phyloP scores from a whole-genome alignment of 2,888 invertebrate species.

The Eretmocerus hayati region DNA sequence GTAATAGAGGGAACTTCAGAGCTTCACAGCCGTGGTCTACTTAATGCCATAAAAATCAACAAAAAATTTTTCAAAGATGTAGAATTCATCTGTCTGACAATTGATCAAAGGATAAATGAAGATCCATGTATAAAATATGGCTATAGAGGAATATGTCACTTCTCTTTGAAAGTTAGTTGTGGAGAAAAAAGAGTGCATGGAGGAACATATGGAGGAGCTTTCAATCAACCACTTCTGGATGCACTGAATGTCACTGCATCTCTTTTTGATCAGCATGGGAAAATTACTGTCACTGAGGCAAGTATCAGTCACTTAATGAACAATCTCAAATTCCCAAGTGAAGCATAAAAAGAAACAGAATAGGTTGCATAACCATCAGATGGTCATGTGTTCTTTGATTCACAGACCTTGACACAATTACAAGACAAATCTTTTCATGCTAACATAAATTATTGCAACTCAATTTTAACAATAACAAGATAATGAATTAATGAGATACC shows the following conservation, averaged over 20 bases:
- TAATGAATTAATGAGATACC: too few relatives aligned
- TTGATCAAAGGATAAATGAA: constrained; percentile 25
- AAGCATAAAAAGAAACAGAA: too few relatives aligned
- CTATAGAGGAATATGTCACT: constrained; percentile 28
- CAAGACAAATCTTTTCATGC: too few relatives aligned
- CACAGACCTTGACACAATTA: too few relatives aligned
- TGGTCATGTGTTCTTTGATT: too few relatives aligned
- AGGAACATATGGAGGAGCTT: constrained; percentile 28
- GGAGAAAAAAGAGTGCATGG: constrained; percentile 26
- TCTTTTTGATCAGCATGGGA: constrained; percentile 24
- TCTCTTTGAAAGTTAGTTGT: constrained; percentile 25
- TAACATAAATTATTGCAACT: too few relatives aligned
- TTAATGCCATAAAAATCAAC: constrained; percentile 21
- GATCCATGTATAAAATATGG: constrained; percentile 29
- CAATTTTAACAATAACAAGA: too few relatives aligned
- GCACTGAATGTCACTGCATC: constrained; percentile 23
- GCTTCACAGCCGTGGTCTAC: constrained; percentile 23
- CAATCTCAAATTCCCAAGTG: too few relatives aligned
- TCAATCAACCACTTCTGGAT: constrained; percentile 30
- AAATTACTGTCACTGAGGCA: constrained; percentile 25
- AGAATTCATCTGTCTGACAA: constrained; percentile 27
- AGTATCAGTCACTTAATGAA: neutral
- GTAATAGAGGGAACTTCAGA: constrained; percentile 28
- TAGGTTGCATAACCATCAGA: too few relatives aligned
- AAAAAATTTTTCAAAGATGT: constrained; percentile 25